These are phyloP conservation scores for Entomobrya multifasciata DNA, from an alignment of 2,888 invertebrate species.

Conservation along the genomic window DNA sequence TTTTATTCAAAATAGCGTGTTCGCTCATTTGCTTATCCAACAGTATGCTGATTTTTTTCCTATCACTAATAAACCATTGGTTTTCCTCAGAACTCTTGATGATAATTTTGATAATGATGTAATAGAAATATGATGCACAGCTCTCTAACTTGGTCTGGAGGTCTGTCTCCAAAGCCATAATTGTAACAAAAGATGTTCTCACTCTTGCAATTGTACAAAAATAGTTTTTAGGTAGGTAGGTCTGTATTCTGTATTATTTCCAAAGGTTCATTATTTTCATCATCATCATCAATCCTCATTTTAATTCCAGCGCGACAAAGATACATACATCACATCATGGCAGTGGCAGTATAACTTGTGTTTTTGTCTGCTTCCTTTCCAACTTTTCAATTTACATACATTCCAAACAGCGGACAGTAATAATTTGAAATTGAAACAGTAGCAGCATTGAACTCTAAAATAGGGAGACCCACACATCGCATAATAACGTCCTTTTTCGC, in stretches of 20 bases:
- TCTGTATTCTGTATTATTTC: neutral
- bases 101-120: too few relatives aligned
- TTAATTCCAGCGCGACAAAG: slow-evolving; percentile 33
- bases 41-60: too few relatives aligned
- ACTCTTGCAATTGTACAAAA: neutral
- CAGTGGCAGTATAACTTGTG: neutral
- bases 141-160: too few relatives aligned
- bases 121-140: too few relatives aligned
- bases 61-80: neutral
- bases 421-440: slow-evolving; percentile 15
- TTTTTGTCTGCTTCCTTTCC: slow-evolving; percentile 6
- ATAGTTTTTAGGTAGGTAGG: neutral
- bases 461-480: slow-evolving; percentile 12
- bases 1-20: neutral
- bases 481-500: neutral
- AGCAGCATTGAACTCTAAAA: slow-evolving; percentile 48
- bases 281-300: slow-evolving; percentile 48
- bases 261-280: slow-evolving; percentile 38
- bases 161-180: too few relatives aligned
- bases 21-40: neutral
- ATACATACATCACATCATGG: slow-evolving; percentile 19
- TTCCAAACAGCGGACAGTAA: slow-evolving; percentile 11
- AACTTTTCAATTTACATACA: slow-evolving; percentile 33
- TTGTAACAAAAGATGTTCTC: too few relatives aligned
- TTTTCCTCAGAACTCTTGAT: neutral